These are phyloP conservation scores for Peromyscus eremicus DNA, from an alignment of 2,797 vertebrate species.

Conservation along the genomic window DNA sequence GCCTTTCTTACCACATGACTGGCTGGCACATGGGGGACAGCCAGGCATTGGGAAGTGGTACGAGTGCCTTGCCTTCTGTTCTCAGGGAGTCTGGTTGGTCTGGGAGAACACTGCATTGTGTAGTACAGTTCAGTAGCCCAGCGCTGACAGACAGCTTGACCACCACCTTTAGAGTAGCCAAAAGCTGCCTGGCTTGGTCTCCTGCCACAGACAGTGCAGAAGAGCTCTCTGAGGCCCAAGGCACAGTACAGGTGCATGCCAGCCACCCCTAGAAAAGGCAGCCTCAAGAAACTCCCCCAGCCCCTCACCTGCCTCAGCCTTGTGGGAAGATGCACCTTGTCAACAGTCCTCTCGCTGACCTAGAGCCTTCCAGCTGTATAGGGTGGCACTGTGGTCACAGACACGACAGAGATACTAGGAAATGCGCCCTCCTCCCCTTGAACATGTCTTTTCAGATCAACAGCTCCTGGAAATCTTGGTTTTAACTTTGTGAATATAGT, in stretches of 20 bases:
- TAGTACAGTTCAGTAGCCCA: neutral
- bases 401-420: fast-evolving
- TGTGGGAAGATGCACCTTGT: neutral
- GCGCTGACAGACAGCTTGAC: neutral
- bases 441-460: neutral
- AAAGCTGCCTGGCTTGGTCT: neutral
- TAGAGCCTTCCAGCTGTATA: fast-evolving
- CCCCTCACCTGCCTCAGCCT: neutral
- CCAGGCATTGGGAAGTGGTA: fast-evolving
- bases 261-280: neutral
- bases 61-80: neutral
- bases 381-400: fast-evolving
- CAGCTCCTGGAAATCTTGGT: neutral
- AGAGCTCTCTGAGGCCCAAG: neutral
- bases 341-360: fast-evolving
- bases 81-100: neutral
- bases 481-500: neutral
- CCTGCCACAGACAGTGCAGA: fast-evolving
- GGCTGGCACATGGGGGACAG: neutral
- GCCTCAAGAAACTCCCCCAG: neutral
- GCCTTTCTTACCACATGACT: neutral
- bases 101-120: neutral
- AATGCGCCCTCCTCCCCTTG: fast-evolving
- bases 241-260: fast-evolving
- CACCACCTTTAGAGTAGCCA: fast-evolving